These are phyloP conservation scores for Brevimyrus niger DNA, from an alignment of 2,113 vertebrate genomes.

Conservation along the genomic window DNA sequence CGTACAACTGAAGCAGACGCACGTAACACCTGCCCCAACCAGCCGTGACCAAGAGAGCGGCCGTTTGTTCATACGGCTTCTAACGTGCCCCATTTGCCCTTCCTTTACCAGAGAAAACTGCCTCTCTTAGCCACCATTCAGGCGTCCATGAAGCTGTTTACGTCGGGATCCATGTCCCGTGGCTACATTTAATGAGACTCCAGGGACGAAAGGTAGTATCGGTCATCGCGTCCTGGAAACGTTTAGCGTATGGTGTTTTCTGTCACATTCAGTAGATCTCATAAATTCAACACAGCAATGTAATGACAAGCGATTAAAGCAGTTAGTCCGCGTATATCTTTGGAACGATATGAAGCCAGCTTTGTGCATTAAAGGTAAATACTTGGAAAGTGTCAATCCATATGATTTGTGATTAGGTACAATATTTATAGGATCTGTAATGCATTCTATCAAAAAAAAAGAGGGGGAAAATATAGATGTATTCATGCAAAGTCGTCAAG, in stretches of 20 bases:
- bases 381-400: background rate
- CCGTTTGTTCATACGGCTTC: background rate
- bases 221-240: background rate
- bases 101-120: background rate
- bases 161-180: background rate
- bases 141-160: background rate
- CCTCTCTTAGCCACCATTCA: background rate
- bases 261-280: background rate
- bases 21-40: background rate
- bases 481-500: background rate
- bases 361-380: conserved; percentile 2
- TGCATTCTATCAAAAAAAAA: background rate
- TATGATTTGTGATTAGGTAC: background rate
- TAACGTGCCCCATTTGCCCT: background rate
- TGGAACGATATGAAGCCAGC: background rate
- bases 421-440: conserved; percentile 1
- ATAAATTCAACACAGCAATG: background rate
- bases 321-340: background rate
- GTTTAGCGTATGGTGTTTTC: background rate
- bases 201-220: background rate
- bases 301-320: background rate
- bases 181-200: background rate
- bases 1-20: background rate
- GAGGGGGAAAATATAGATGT: background rate
- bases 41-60: background rate